Percentiles rank a stretch among this genome's conserved stretches.
Evolutionary conservation across 1,140 invertebrate species (phyloP).

Genomic region (Sitobion miscanthi): DNA sequence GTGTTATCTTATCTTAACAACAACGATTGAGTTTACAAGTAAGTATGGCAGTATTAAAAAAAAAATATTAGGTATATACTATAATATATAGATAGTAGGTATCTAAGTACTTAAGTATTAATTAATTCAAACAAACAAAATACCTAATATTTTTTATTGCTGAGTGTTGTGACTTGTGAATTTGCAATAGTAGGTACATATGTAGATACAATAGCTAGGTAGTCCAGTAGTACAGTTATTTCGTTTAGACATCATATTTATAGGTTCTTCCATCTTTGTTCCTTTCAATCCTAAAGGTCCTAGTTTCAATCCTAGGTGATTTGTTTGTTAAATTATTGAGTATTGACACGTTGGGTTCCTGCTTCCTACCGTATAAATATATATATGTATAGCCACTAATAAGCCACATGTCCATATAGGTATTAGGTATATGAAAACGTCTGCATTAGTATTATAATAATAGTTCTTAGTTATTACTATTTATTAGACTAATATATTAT

Average conservation of each 20-base stretch:
- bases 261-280: not conserved
- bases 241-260: not conserved
- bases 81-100: too few species aligned
- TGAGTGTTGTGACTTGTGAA: not conserved
- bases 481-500: too few species aligned
- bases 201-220: too few species aligned
- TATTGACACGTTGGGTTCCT: not conserved
- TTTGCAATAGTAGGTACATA: not conserved
- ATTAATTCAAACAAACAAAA: not conserved
- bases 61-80: too few species aligned
- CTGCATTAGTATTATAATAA: too few species aligned
- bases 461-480: too few species aligned
- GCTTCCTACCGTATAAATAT: too few species aligned
- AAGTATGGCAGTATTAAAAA: too few species aligned
- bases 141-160: not conserved
- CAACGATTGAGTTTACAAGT: not conserved
- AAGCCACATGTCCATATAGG: too few species aligned
- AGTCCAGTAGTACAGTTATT: not conserved
- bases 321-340: not conserved
- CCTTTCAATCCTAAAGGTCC: not conserved
- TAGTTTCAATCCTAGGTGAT: too few species aligned
- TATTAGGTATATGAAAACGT: too few species aligned
- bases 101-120: not conserved
- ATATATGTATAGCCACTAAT: too few species aligned
- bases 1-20: not conserved